Evolutionary conservation across 2,113 vertebrate genomes (phyloP).

Genomic region (Jacana jacana): DNA sequence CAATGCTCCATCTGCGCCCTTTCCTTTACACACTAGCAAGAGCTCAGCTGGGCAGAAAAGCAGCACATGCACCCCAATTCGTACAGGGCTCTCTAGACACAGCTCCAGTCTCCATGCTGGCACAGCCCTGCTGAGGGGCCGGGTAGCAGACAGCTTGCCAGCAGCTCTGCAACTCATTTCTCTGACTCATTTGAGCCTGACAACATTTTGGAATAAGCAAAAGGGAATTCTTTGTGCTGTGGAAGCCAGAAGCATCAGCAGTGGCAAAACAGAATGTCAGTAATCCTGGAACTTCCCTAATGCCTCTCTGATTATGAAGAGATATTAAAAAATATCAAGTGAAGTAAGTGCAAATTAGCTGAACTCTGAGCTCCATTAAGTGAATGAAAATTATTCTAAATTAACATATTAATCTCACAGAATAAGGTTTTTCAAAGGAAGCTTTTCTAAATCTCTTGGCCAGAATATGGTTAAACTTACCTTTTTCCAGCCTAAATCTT

Average conservation of each 20-base stretch:
- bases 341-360: background rate
- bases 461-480: background rate
- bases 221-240: background rate
- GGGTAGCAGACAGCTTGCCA: background rate
- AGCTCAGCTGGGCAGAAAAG: background rate
- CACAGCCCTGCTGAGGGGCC: fast-evolving
- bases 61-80: too few species aligned
- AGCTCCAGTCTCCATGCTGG: background rate
- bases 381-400: background rate
- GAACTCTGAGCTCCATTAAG: background rate
- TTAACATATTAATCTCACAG: background rate
- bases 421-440: background rate
- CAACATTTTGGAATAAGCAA: background rate
- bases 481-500: background rate
- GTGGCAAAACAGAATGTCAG: background rate
- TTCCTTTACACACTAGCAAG: background rate
- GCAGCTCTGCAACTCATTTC: background rate
- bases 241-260: background rate
- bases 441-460: background rate
- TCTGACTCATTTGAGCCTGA: background rate
- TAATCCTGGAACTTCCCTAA: background rate
- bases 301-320: background rate
- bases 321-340: background rate
- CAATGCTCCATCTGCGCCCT: background rate
- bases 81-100: background rate